Conservation (phyloP, 2,888 invertebrate species). For the Conchocele bisecta region DNA sequence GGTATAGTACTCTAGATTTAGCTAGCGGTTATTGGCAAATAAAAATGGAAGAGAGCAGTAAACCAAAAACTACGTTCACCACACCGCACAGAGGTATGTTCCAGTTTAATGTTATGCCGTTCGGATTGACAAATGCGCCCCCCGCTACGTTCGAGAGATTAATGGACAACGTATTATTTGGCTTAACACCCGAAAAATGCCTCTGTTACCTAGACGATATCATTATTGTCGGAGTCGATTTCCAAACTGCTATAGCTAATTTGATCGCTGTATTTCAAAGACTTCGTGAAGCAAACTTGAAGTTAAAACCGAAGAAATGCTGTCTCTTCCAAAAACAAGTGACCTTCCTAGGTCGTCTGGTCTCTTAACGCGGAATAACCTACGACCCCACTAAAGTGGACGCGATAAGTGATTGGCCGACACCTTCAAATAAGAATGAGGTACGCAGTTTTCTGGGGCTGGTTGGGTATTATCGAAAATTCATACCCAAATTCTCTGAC, state of each 20-base stretch:
- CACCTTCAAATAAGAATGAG: slow-evolving; percentile 30
- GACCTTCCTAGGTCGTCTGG: slow-evolving; percentile 25
- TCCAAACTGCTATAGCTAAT: slow-evolving; percentile 25
- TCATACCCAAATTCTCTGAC: slow-evolving; percentile 25
- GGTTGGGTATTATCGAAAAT: slow-evolving; percentile 44
- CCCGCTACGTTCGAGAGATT: slow-evolving; percentile 11
- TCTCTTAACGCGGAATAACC: slow-evolving; percentile 31
- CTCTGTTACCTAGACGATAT: slow-evolving; percentile 28
- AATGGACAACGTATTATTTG: slow-evolving; percentile 8
- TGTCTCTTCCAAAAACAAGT: slow-evolving; percentile 30
- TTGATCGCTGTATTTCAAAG: slow-evolving; percentile 35
- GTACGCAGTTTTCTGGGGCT: slow-evolving; percentile 38
- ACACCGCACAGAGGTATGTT: slow-evolving; percentile 35
- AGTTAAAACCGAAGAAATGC: slow-evolving; percentile 39
- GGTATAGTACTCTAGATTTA: slow-evolving; percentile 44
- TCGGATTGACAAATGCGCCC: slow-evolving; percentile 15
- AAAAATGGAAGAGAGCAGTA: slow-evolving; percentile 31
- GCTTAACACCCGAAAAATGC: slow-evolving; percentile 11
- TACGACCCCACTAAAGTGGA: slow-evolving; percentile 20
- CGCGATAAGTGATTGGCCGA: slow-evolving; percentile 30
- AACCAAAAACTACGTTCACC: slow-evolving; percentile 36
- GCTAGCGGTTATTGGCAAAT: slow-evolving; percentile 51
- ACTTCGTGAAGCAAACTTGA: slow-evolving; percentile 32
- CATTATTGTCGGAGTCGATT: slow-evolving; percentile 21
- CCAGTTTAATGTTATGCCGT: slow-evolving; percentile 34